Evolutionary conservation across 37 sponge, comb jelly and placozoan species (phyloP), one percentile per base, ranked within the genome.

Genomic region (Bolinopsis microptera): DNA sequence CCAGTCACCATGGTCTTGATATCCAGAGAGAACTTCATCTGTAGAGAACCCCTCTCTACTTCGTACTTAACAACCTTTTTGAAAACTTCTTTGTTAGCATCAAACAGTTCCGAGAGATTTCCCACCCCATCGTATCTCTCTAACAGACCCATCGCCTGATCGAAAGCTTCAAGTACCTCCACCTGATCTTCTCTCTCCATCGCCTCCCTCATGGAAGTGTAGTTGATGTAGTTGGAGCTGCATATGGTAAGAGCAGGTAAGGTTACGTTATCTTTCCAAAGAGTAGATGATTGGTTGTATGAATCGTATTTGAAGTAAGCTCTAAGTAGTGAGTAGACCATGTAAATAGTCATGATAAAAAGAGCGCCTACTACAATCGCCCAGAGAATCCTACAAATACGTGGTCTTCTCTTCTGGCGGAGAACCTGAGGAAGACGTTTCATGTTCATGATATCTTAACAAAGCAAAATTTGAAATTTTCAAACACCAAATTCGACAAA

Each of bases 331-430:
- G 5, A 8, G 75, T 72, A 72, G 2, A 72, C 75, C 75, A 72
- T 72, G 31, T 30, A 72, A 8, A 72, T 28, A 21, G 75, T 72
- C 75, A 72, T n/a, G 26, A 28, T 28, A 5, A n/a, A n/a, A 3
- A 72, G 75, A 23, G 3, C 75, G 18, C 31, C 75, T n/a, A 72
- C 75, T 24, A 72, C 26, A 24, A 72, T 72, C 26, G 31, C 26
- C 75, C 75, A 72, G 75, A 72, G 75, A 72, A 72, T 72, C 31
- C 75, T 5, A 72, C 75, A 72, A 8, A n/a, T 30, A 24, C 75
- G 75, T 24, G 75, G 75, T 28, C 75, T n/a, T 8, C 31, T 28
- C 3, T 21, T 5, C 26, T 72, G 31, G 2, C 31, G 75, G 3
- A 72, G 18, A 8, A 72, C 75, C 75, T 72, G 26, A n/a, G n/a